phyloP scores from a whole-genome alignment of 2,113 vertebrate species.

The Leptobrachium ailaonicum region DNA sequence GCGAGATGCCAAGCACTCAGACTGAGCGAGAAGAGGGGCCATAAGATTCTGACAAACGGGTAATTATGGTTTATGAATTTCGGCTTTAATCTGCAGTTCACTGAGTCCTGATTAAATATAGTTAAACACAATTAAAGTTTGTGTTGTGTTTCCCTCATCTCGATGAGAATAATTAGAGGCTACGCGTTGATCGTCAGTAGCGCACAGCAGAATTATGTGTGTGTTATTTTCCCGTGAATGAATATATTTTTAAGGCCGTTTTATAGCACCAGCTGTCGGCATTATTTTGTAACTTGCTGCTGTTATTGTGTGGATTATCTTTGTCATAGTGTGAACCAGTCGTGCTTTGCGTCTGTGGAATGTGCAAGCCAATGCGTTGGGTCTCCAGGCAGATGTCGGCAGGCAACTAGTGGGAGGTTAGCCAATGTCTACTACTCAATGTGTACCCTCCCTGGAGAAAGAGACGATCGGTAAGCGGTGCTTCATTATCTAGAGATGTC shows the following conservation, averaged over 20 bases:
- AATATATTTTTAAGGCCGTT: conserved; percentile 85
- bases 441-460: too few relatives aligned
- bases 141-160: conserved; percentile 85
- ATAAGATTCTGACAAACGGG: conserved; percentile 84
- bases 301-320: conserved; percentile 79
- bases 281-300: conserved; percentile 84
- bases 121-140: conserved; percentile 89
- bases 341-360: neutral
- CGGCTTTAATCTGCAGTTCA: conserved; percentile 88
- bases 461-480: too few relatives aligned
- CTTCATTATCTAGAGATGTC: too few relatives aligned
- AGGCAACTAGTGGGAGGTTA: too few relatives aligned
- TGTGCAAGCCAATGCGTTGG: neutral
- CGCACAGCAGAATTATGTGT: conserved; percentile 72
- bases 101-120: conserved; percentile 87
- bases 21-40: conserved; percentile 82
- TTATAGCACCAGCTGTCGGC: conserved; percentile 84
- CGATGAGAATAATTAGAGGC: conserved; percentile 88
- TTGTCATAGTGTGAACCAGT: conserved; percentile 58
- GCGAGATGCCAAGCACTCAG: conserved; percentile 82
- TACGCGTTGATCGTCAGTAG: conserved; percentile 84
- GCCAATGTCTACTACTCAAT: too few relatives aligned
- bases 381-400: neutral
- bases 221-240: conserved; percentile 73
- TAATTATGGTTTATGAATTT: conserved; percentile 89